Evolutionary conservation across 2,888 invertebrate species (phyloP).

Genomic region (Lypha dubia): DNA sequence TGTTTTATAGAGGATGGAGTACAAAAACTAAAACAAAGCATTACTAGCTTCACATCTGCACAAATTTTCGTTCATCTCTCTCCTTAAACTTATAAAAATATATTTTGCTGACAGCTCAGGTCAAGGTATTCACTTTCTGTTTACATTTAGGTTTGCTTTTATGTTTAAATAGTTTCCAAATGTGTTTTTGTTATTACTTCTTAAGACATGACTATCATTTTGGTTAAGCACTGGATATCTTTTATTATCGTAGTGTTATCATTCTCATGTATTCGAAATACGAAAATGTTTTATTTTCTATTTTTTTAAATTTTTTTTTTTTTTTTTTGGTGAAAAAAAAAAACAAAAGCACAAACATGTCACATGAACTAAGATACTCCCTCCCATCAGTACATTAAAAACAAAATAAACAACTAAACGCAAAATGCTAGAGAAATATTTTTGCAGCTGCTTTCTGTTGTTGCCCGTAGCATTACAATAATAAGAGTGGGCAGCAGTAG

Average conservation of each 20-base stretch:
- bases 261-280: constrained; percentile 2
- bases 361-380: constrained; percentile 12
- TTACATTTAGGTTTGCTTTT: constrained; percentile 8
- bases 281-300: constrained; percentile 11
- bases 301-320: no score
- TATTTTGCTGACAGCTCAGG: constrained; percentile 3
- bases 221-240: constrained; percentile 8
- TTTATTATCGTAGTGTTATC: constrained; percentile 10
- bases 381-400: constrained; percentile 38
- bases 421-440: constrained; percentile 32
- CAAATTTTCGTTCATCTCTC: not conserved
- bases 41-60: not conserved
- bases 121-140: constrained; percentile 2
- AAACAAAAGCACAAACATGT: constrained; percentile 32
- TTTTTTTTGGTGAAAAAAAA: no score
- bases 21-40: not conserved
- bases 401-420: constrained; percentile 6
- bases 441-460: constrained; percentile 42
- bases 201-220: constrained; percentile 21
- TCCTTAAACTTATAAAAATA: not conserved
- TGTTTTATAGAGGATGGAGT: not conserved
- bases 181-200: constrained; percentile 19
- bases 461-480: not conserved
- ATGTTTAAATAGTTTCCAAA: constrained; percentile 10
- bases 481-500: not conserved